Evolutionary conservation across 1,140 invertebrate genomes (phyloP).

Genomic region (Atta cephalotes): DNA sequence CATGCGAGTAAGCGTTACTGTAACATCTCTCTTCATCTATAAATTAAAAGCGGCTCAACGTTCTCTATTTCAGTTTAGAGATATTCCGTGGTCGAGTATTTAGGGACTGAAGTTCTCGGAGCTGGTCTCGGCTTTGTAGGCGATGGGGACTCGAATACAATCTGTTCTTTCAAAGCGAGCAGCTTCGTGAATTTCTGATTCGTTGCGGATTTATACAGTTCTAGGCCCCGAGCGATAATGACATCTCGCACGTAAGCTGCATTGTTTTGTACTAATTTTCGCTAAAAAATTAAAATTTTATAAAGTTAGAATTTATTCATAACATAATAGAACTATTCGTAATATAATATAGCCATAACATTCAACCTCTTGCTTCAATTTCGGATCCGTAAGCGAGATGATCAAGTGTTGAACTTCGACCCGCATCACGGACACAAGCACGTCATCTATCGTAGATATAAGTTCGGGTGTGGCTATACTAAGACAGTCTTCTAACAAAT

Average conservation of each 20-base stretch:
- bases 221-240: constrained; percentile 80
- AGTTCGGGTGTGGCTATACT: constrained; percentile 89
- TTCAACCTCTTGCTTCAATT: constrained; percentile 88
- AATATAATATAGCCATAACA: too few relatives aligned
- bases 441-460: constrained; percentile 88
- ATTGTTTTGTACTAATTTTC: constrained; percentile 82
- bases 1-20: constrained; percentile 1
- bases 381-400: constrained; percentile 87
- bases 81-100: constrained; percentile 83
- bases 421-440: constrained; percentile 89
- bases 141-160: constrained; percentile 75
- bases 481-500: constrained; percentile 90
- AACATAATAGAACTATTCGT: neutral
- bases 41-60: constrained; percentile 1
- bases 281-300: constrained; percentile 71
- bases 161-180: constrained; percentile 79
- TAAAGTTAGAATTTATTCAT: neutral
- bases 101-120: constrained; percentile 81
- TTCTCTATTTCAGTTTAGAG: constrained; percentile 70
- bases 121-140: constrained; percentile 77
- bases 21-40: constrained; percentile 1
- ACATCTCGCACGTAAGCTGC: constrained; percentile 80
- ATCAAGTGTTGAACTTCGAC: constrained; percentile 90
- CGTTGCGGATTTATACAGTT: constrained; percentile 82
- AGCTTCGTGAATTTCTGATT: constrained; percentile 81